Evolutionary conservation across 64 coral and sea anemone species (phyloP), one percentile per base, ranked within the genome.

Genomic region (Montipora sp.): DNA sequence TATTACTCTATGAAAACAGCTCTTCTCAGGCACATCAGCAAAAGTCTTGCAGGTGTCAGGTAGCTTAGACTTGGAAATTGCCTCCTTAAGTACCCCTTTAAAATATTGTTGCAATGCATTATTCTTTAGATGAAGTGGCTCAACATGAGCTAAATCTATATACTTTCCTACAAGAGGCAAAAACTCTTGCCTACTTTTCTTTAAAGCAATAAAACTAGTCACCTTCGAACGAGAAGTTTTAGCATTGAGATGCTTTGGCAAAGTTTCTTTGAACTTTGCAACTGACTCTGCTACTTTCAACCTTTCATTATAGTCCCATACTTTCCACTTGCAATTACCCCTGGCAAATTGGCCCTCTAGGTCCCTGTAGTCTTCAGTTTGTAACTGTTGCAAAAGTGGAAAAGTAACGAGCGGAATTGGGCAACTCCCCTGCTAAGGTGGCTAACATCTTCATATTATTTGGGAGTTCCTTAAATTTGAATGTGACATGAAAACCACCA

Each of bases 391-490:
- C 87, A 83, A 89, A 94, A 63, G 86, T 89, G 8, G 92, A 77
- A 82, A 94, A 93, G 69, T 88, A 93, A 47, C 19, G 75, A 70
- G 93, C 87, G 77, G 78, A 77, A 4, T 84, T 70, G 19, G 87
- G 46, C 13, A 94, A 67, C 71, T 94, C 87, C 43, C 93, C 93
- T 69, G 80, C 87, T 67, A 94, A 58, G 77, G 87, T 71, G 47
- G 75, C 92, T 12, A 93, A 72, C 84, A 93, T 93, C 50, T 93
- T 93, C 6, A 93, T 67, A 69, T 93, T 84, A 93, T 93, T 93
- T 6, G 92, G 77, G 47, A 93, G 87, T 81, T 93, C 84, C 15
- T 74, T 36, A 88, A 93, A 93, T 69, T 76, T 93, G 47, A 93
- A 93, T 27, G 79, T 93, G n/a, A n/a, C n/a, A n/a, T n/a, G 51